Conservation (phyloP, 2,888 invertebrate genomes). For the Drosophila testacea region DNA sequence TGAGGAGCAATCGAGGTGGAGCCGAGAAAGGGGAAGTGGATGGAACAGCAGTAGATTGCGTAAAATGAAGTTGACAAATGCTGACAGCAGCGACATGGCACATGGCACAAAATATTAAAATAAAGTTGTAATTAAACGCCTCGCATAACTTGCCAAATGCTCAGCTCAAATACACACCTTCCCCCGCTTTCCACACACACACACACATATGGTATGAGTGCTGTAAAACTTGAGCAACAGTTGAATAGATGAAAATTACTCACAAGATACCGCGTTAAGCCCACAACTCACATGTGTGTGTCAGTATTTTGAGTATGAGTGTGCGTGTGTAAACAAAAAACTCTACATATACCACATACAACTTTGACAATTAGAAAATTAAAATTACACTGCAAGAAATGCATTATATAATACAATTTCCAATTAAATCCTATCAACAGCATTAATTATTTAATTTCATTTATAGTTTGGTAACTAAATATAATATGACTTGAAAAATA, state of each 20-base stretch:
- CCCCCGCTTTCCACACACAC: neutral
- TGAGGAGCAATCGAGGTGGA: slow-evolving; percentile 35
- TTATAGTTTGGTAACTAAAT: neutral
- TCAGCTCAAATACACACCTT: slow-evolving; percentile 11
- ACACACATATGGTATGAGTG: slow-evolving; percentile 11
- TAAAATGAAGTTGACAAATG: slow-evolving; percentile 50
- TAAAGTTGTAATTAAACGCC: slow-evolving; percentile 78
- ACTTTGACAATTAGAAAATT: slow-evolving; percentile 75
- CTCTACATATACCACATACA: slow-evolving; percentile 42
- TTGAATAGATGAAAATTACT: slow-evolving; percentile 75
- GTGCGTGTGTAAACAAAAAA: slow-evolving; percentile 20
- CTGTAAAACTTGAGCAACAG: slow-evolving; percentile 64
- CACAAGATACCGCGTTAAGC: slow-evolving; percentile 43
- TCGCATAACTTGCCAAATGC: slow-evolving; percentile 59
- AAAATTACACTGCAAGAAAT: slow-evolving; percentile 57
- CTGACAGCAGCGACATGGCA: slow-evolving; percentile 53
- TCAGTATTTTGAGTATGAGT: slow-evolving; percentile 7
- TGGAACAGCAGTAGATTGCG: slow-evolving; percentile 19
- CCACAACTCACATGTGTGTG: slow-evolving; percentile 16
- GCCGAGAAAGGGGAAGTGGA: slow-evolving; percentile 1
- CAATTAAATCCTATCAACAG: no score
- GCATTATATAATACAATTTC: neutral
- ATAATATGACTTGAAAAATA: neutral
- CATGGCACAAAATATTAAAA: slow-evolving; percentile 70
- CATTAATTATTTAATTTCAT: neutral